A percentile compares a stretch with the other conserved stretches of the same genome.
Conservation (phyloP, 2,113 vertebrate genomes). For the Mobula birostris region DNA sequence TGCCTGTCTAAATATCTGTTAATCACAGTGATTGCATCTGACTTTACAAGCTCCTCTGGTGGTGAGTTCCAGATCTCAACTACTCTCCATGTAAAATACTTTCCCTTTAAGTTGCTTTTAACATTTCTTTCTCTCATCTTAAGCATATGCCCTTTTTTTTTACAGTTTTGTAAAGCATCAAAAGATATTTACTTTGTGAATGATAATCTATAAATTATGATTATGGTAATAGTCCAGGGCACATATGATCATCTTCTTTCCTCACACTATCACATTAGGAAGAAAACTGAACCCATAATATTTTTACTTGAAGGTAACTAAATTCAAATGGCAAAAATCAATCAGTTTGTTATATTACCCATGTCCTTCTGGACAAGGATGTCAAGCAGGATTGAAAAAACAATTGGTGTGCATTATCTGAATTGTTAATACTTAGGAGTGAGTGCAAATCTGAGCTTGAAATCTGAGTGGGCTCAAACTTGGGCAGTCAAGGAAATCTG, state of each 20-base stretch:
- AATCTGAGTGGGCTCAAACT: slow-evolving; percentile 19
- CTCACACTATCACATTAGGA: neutral
- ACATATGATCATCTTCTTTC: neutral
- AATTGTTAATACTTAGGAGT: slow-evolving; percentile 30
- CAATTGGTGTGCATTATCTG: slow-evolving; percentile 9
- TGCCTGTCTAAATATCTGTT: no score
- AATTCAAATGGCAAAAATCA: slow-evolving; percentile 22
- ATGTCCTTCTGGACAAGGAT: neutral
- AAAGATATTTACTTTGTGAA: neutral
- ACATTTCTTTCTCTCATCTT: no score
- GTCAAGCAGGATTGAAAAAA: slow-evolving; percentile 11
- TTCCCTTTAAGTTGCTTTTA: no score
- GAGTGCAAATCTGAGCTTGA: slow-evolving; percentile 22
- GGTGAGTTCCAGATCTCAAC: no score
- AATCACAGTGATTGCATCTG: no score
- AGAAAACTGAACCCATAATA: neutral
- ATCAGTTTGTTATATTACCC: neutral
- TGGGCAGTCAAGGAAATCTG: slow-evolving; percentile 23
- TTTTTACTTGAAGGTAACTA: slow-evolving; percentile 6
- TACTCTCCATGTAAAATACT: no score
- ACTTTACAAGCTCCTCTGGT: no score
- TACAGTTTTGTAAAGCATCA: neutral
- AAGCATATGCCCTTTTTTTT: no score
- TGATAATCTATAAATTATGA: neutral
- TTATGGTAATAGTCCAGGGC: neutral